A percentile compares a stretch with the other conserved stretches of the same genome.
Evolutionary conservation across 2,113 vertebrate species (phyloP).

Genomic region (Zonotrichia leucophrys): DNA sequence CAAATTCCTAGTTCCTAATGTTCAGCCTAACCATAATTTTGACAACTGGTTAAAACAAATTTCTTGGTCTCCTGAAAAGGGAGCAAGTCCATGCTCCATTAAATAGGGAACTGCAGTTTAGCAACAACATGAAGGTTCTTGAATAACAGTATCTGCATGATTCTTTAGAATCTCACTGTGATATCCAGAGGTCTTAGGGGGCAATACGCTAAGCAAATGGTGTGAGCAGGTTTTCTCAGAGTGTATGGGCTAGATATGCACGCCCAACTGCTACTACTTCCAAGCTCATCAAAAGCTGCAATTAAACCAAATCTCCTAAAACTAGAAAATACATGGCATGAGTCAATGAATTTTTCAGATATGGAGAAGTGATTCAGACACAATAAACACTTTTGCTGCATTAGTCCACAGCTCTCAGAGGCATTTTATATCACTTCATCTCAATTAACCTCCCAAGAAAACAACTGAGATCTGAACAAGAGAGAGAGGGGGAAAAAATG

Average conservation of each 20-base stretch:
- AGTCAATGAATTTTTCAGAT: constrained; percentile 38
- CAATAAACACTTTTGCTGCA: not conserved
- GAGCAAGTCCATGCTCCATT: not conserved
- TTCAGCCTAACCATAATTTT: not conserved
- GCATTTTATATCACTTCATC: constrained; percentile 5
- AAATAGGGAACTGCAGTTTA: not conserved
- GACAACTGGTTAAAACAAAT: not conserved
- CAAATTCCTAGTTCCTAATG: not conserved
- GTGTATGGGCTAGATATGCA: not conserved
- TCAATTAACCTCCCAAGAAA: constrained; percentile 38
- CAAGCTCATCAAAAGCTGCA: not conserved
- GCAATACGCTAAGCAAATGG: not conserved
- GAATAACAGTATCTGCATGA: not conserved
- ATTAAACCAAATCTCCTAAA: not conserved
- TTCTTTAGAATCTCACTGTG: not conserved
- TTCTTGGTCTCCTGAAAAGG: not conserved
- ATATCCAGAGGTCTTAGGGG: not conserved
- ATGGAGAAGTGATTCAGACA: not conserved
- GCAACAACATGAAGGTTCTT: not conserved
- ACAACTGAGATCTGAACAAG: not conserved
- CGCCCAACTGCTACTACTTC: not conserved
- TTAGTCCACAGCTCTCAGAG: constrained; percentile 3
- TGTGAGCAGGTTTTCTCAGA: not conserved
- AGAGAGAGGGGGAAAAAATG: not conserved
- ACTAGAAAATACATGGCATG: constrained; percentile 5